Evolutionary conservation across 1,140 invertebrate species (phyloP).

Genomic region (Diachasmimorpha longicaudata): DNA sequence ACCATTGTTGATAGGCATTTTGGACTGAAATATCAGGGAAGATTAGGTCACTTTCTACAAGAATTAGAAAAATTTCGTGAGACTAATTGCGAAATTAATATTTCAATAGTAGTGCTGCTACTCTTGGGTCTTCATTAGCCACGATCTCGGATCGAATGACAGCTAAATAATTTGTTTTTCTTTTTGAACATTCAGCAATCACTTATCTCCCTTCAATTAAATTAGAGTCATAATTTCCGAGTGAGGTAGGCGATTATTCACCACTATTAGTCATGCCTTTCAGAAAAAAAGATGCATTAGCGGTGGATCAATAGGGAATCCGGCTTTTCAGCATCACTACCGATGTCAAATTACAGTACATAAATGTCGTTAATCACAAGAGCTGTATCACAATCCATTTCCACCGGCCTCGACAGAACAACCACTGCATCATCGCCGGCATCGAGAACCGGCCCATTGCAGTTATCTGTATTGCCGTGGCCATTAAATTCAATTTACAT

Average conservation of each 20-base stretch:
- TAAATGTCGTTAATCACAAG: conserved; percentile 42
- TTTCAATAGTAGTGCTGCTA: no score
- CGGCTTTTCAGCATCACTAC: conserved; percentile 40
- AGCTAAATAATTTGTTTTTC: no score
- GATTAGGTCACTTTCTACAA: not conserved
- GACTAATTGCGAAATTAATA: no score
- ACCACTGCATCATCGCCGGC: not conserved
- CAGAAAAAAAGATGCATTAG: not conserved
- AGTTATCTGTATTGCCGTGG: conserved; percentile 43
- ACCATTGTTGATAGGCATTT: not conserved
- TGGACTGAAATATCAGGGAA: not conserved
- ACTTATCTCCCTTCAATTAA: no score
- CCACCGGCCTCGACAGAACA: not conserved
- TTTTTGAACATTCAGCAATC: no score
- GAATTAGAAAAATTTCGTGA: not conserved
- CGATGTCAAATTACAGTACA: conserved; percentile 47
- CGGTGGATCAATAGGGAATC: conserved; percentile 34
- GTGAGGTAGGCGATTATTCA: no score
- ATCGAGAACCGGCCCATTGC: not conserved
- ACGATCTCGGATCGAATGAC: no score
- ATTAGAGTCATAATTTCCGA: not conserved
- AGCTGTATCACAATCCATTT: conserved; percentile 28
- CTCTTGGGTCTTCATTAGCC: no score
- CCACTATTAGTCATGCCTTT: not conserved
- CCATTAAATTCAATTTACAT: conserved; percentile 56